phyloP scores from a whole-genome alignment of 2,888 invertebrate species.

The Pegoplata infirma region DNA sequence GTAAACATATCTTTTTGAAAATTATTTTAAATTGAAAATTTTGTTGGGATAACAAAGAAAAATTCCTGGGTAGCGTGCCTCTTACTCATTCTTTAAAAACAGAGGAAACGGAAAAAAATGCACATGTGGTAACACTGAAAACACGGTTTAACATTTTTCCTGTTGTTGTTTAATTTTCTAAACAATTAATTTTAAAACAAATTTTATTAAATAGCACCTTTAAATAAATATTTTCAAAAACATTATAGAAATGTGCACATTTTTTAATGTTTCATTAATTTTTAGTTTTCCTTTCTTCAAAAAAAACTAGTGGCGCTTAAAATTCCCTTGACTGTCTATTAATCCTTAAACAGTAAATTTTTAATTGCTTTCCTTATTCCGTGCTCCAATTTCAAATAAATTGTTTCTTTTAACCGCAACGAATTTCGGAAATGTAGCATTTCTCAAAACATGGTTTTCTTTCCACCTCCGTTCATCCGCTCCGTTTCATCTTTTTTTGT shows the following conservation, averaged over 20 bases:
- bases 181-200: background rate
- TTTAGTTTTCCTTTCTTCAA: background rate
- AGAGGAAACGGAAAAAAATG: too few species aligned
- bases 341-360: conserved; percentile 14
- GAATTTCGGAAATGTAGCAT: conserved; percentile 62
- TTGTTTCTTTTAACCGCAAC: conserved; percentile 48
- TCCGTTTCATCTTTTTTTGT: conserved; percentile 1
- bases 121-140: too few species aligned
- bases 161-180: too few species aligned
- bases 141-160: too few species aligned
- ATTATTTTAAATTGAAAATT: too few species aligned
- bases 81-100: too few species aligned
- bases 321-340: conserved; percentile 15
- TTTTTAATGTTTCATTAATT: background rate
- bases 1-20: too few species aligned
- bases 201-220: background rate
- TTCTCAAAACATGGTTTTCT: conserved; percentile 51
- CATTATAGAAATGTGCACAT: background rate
- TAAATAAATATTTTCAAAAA: background rate
- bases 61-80: too few species aligned
- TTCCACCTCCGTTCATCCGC: conserved; percentile 12
- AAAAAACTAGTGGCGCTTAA: background rate
- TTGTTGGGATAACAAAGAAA: too few species aligned
- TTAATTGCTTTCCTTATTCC: conserved; percentile 43
- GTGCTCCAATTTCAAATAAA: conserved; percentile 51